phyloP scores from a whole-genome alignment of 2,797 vertebrate genomes.

The Gastrophryne carolinensis region DNA sequence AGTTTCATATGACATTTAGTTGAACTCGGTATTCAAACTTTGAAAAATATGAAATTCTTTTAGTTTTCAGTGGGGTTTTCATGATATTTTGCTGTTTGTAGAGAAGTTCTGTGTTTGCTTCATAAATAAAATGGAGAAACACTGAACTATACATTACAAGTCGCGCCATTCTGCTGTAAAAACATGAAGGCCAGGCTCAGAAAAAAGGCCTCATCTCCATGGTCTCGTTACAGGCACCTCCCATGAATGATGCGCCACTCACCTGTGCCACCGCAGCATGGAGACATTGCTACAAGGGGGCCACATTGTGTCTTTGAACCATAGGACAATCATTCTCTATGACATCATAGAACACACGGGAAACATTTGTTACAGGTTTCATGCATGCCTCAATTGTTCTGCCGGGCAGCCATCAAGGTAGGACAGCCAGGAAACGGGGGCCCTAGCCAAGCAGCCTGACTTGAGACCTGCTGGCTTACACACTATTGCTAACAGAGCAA shows the following conservation, averaged over 20 bases:
- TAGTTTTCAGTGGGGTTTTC: too few species aligned
- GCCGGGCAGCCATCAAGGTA: too few species aligned
- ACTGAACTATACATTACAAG: slow-evolving; percentile 19
- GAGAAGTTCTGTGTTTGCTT: background rate
- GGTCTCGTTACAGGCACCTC: background rate
- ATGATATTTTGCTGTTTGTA: background rate
- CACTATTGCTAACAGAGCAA: too few species aligned
- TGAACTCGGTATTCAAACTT: too few species aligned
- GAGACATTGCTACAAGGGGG: background rate
- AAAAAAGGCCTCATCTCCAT: background rate
- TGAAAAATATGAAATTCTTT: too few species aligned
- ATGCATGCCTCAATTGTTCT: too few species aligned
- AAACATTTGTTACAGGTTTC: too few species aligned
- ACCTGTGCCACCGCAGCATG: background rate
- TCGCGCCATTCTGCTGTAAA: background rate
- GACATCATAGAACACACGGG: too few species aligned
- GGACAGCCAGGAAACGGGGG: too few species aligned
- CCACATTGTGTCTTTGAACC: background rate
- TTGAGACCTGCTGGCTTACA: too few species aligned
- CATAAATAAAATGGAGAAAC: background rate
- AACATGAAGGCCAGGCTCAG: background rate
- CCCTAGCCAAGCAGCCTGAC: too few species aligned
- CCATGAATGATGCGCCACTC: background rate
- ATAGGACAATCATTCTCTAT: background rate
- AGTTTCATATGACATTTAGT: too few species aligned